Evolutionary conservation across 2,113 vertebrate genomes (phyloP), one percentile per base, ranked within the genome.

Genomic region (Noturus placidus): DNA sequence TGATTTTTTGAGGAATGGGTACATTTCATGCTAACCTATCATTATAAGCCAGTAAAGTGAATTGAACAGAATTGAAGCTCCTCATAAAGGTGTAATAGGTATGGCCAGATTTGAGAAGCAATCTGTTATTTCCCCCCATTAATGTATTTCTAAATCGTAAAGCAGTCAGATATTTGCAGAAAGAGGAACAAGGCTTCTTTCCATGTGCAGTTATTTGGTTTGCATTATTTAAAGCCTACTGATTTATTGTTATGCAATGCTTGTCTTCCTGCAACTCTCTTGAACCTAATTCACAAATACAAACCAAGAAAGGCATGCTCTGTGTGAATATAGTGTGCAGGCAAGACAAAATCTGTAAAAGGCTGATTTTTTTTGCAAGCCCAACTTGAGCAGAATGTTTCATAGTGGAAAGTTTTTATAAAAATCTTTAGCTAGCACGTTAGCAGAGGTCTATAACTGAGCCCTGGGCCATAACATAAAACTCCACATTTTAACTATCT

Each of bases 191-290:
- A 85, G 6, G 15, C 1, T 69, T 89, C n/a, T 85, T 81, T 83
- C 56, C 65, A 33, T 46, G 61, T 80, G 69, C 56, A 67, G 27
- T 54, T 87, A 25, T 80, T 19, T 84, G 30, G 42, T 13, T 57
- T 89, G 83, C 69, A 89, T 89, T 89, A 86, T 89, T 89, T 89
- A 89, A 90, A 82, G 69, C 89, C 78, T 83, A 86, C 59, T 61
- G 70, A 85, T 82, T 42, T 87, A 72, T 88, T 77, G 35, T 87
- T 74, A 63, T 35, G 70, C 70, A 87, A 87, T 85, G 54, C 33
- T 25, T 17, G 83, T 65, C 70, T 77, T 86, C 56, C 63, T 83
- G 30, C 86, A 85, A 82, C 10, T n/a, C 84, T 87, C 83, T n/a
- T 19, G 77, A 77, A 69, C 20, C 59, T 90, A 78, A 82, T 63